These are phyloP conservation scores for Orientallactaga bullata DNA, from an alignment of 2,113 vertebrate genomes.

Conservation along the genomic window DNA sequence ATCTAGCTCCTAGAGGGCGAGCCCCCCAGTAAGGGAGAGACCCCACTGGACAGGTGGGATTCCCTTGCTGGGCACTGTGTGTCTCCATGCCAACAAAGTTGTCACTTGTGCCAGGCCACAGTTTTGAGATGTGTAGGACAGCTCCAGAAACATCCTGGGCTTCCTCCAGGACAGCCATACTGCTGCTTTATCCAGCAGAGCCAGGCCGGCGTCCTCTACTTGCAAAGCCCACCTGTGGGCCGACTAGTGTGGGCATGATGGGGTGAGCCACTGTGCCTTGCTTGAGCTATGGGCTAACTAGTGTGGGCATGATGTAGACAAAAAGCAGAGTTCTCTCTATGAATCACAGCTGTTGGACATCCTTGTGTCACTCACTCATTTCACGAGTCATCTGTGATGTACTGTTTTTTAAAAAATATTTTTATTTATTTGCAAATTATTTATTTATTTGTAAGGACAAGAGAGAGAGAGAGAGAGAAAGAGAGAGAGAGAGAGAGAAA, in stretches of 20 bases:
- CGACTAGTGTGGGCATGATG: slow-evolving; percentile 99
- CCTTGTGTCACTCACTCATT: slow-evolving; percentile 97
- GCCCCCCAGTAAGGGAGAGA: slow-evolving; percentile 98
- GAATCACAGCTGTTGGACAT: slow-evolving; percentile 99
- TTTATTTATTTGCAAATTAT: too few species aligned
- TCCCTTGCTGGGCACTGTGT: slow-evolving; percentile 94
- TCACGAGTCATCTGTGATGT: slow-evolving; percentile 99
- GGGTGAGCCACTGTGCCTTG: slow-evolving; percentile 96
- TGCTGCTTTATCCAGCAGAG: slow-evolving; percentile 98
- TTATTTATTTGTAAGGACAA: too few species aligned
- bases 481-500: too few species aligned
- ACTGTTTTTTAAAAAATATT: slow-evolving; percentile 91
- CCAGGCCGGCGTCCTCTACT: slow-evolving; percentile 95
- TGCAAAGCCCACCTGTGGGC: slow-evolving; percentile 97
- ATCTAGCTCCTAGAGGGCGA: slow-evolving; percentile 96
- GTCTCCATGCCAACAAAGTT: slow-evolving; percentile 97
- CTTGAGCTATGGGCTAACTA: slow-evolving; percentile 90
- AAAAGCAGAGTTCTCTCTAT: slow-evolving; percentile 95
- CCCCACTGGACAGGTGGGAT: slow-evolving; percentile 97
- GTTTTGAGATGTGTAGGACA: slow-evolving; percentile 97
- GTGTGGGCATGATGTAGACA: too few species aligned
- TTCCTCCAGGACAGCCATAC: slow-evolving; percentile 99
- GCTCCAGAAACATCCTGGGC: slow-evolving; percentile 96
- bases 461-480: too few species aligned
- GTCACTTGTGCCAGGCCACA: slow-evolving; percentile 97